Conservation (phyloP, 1,140 invertebrate genomes). For the Anthonomus grandis region DNA sequence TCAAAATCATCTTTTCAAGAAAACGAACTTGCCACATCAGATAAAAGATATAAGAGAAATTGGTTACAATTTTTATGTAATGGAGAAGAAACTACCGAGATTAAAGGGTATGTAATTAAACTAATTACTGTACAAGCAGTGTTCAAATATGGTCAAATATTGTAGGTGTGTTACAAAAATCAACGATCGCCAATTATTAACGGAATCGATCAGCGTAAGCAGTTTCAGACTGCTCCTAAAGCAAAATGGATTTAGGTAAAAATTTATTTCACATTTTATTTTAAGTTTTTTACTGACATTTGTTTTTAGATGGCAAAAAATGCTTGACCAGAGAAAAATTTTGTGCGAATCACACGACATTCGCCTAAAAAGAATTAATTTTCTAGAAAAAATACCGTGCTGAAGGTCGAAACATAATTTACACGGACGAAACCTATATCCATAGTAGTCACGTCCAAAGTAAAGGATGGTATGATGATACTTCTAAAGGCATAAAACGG, state of each 20-base stretch:
- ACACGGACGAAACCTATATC: neutral
- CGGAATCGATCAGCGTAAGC: neutral
- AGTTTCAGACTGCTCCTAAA: neutral
- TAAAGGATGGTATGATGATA: neutral
- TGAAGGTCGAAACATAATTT: neutral
- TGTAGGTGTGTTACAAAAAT: neutral
- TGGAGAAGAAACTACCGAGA: neutral
- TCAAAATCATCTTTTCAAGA: no score
- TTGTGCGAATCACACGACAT: neutral
- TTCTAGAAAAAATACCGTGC: neutral
- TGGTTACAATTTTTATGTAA: neutral
- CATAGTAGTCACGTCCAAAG: neutral
- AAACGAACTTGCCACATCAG: neutral
- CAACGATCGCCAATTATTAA: no score
- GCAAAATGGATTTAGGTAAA: neutral
- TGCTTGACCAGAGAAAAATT: neutral
- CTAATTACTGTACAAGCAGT: neutral
- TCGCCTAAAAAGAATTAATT: neutral
- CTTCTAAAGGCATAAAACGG: neutral
- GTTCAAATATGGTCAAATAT: neutral
- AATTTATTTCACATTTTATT: neutral
- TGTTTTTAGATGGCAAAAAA: neutral
- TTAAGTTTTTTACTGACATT: neutral
- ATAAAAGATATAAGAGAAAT: neutral
- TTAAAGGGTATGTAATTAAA: neutral